Base-by-base conservation (phyloP, 2,113 vertebrate species). In the Periophthalmus modestus region DNA sequence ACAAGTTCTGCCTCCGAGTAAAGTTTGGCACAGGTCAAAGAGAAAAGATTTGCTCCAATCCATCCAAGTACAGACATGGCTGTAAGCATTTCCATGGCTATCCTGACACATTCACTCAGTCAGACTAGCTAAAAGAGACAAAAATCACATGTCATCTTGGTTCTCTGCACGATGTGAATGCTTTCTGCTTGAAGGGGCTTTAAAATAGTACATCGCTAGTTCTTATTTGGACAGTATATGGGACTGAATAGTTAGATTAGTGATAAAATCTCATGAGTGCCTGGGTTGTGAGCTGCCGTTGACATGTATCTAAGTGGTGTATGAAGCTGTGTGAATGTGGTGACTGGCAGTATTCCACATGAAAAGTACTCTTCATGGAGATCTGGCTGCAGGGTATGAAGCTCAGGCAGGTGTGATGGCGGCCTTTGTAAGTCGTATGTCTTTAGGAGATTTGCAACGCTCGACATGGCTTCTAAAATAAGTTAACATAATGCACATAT, bases 251-350 rank as follows among this genome's bases (percentile, higher is more conserved):
- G 57, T 73, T 71, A 79, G 75, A 24, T 74, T 62, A 77, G 2
- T 2, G 82, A 82, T 81, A 68, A 77, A 82, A 91, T 87, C 85
- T 80, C 75, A 59, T 7, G 62, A 69, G 77, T 43, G 57, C 71
- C 23, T 39, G 72, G 85, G 52, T 66, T 75, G 75, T 54, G 50
- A 66, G 77, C 68, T 0, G 69, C 83, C 34, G 87, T 72, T 87
- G 88, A 90, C 89, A 80, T 83, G 81, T 67, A 79, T 86, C 61
- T 78, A 77, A 87, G 82, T 81, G 79, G 83, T 63, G 81, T 81
- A 81, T 84, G 80, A 86, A 76, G 78, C 71, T 84, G 81, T 79
- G 87, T 85, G 68, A 81, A 81, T 75, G 61, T 68, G 77, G 50
- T 71, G 12, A 76, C 66, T 61, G 13, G 65, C 84, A 70, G 7